Base-by-base conservation (phyloP, 2,797 vertebrate genomes). In the Aphelocoma californica region DNA sequence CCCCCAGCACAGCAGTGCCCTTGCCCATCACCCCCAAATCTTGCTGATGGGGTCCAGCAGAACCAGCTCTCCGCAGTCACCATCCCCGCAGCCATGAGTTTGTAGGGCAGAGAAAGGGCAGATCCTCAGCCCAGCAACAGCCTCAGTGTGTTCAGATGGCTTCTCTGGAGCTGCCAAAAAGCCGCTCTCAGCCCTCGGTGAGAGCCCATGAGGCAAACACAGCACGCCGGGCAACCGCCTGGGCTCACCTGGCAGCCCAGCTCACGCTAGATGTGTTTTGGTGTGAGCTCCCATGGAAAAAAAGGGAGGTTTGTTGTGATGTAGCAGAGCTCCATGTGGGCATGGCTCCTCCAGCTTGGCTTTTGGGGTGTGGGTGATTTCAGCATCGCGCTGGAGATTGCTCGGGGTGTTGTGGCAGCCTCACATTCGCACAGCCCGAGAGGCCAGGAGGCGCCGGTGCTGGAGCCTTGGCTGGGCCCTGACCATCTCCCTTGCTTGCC, bases 371-470 rank as follows among this genome's bases (percentile, higher is more conserved):
- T 5, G 3, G 34, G n/a, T 67, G 54, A 36, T 78, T 64, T 51
- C 45, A 64, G 53, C 40, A 12, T 26, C 45, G 3, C 0, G 0
- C 20, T 45, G 48, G 11, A 71, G 29, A 42, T 4, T 64, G 34
- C 62, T 81, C 4, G 1, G 75, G 45, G 13, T 5, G 0, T 4
- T 32, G 45, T 17, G 26, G 4, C 15, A 19, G 50, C 19, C 10
- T 21, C 1, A 1, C 4, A 4, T 42, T 38, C 0, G 0, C 1
- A 1, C 3, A 47, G 48, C 72, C 48, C 6, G 13, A 38, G 54
- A 36, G 38, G 23, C n/a, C 71, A 14, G 72, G 54, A 84, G 34
- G 26, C 23, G 21, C 4, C 1, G 0, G 20, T 29, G 11, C 4
- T 3, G 21, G 42, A 86, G 29, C n/a, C n/a, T 82, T 2, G 12